Conservation (phyloP, 2,888 invertebrate genomes). For the Synanthedon myopaeformis region DNA sequence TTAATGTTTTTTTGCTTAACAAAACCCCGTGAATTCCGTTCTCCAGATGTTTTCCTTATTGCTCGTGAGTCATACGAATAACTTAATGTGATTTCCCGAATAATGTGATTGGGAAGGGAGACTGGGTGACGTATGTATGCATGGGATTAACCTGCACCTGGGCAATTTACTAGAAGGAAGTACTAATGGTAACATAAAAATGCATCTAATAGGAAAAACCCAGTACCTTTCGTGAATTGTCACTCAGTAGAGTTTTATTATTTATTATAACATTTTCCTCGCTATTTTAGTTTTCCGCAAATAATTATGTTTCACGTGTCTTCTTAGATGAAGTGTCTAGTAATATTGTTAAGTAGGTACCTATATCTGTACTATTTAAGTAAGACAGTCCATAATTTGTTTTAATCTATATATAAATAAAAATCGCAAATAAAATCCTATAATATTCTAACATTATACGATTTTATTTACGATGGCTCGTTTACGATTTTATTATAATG, state of each 20-base stretch:
- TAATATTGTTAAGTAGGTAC: too few species aligned
- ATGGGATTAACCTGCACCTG: neutral
- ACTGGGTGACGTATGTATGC: neutral
- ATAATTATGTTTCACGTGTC: neutral
- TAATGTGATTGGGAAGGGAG: neutral
- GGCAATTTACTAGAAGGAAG: neutral
- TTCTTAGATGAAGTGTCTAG: neutral
- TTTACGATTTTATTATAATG: too few species aligned
- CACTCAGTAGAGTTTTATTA: neutral
- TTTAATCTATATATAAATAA: too few species aligned
- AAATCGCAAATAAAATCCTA: too few species aligned
- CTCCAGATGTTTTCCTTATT: neutral
- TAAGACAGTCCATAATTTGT: too few species aligned
- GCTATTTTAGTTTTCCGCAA: neutral
- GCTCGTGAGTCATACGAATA: neutral
- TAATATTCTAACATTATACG: too few species aligned
- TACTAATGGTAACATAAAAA: neutral
- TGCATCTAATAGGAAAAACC: neutral
- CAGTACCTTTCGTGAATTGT: neutral
- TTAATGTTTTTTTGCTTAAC: neutral
- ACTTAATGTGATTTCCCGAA: neutral
- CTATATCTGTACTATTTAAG: too few species aligned
- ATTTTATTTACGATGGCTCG: too few species aligned
- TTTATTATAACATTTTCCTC: neutral
- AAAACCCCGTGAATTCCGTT: neutral